Evolutionary conservation across 2,113 vertebrate genomes (phyloP).

Genomic region (Megaceryle torquata): DNA sequence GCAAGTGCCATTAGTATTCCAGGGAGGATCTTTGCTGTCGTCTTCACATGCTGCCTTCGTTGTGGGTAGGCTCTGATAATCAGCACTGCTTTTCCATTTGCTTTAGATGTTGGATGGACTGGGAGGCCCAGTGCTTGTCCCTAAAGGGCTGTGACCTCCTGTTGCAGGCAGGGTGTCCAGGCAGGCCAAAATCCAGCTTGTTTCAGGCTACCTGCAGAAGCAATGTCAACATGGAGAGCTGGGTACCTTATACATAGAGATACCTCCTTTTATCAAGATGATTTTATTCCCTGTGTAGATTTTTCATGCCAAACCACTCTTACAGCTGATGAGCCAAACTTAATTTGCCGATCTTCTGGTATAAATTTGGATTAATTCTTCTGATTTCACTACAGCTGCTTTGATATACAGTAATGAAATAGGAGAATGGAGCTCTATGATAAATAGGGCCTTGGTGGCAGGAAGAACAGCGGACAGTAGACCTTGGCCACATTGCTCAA

Average conservation of each 20-base stretch:
- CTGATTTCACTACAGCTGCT: not conserved
- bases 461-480: not conserved
- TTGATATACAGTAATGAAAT: not conserved
- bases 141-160: not conserved
- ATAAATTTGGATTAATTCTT: not conserved
- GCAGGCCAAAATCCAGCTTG: not conserved
- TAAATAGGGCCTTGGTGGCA: not conserved
- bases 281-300: not conserved
- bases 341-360: not conserved
- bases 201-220: not conserved
- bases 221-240: accelerated
- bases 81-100: not conserved
- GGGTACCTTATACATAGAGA: not conserved
- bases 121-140: not conserved
- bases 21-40: not conserved
- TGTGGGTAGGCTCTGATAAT: not conserved
- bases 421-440: not conserved
- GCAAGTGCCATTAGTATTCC: not conserved
- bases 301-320: not conserved
- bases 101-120: not conserved
- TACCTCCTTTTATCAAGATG: not conserved
- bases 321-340: not conserved
- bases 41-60: not conserved
- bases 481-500: accelerated
- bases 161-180: not conserved